These are phyloP conservation scores for Antechinus stuartii DNA, from an alignment of 2,113 vertebrate species.

Conservation along the genomic window DNA sequence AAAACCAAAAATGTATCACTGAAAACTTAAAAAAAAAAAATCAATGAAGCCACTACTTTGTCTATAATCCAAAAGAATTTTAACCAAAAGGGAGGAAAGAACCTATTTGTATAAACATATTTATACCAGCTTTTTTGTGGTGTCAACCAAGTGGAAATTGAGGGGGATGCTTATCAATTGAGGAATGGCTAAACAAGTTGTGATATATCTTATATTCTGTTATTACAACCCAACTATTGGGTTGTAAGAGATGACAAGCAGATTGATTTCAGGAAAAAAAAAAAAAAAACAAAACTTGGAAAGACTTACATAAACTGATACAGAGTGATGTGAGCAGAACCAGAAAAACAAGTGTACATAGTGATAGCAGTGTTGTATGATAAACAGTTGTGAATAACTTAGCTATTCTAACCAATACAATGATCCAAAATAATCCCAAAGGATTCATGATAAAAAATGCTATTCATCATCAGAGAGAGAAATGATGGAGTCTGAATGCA, in stretches of 20 bases:
- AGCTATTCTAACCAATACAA: not conserved
- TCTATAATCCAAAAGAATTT: not conserved
- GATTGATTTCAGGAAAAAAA: not conserved
- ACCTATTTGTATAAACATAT: not conserved
- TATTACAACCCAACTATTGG: not conserved
- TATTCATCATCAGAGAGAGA: not conserved
- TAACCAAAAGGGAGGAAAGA: not conserved
- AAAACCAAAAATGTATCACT: not conserved
- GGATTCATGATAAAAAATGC: not conserved
- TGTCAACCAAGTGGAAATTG: not conserved
- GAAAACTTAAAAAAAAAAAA: not conserved
- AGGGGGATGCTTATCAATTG: not conserved
- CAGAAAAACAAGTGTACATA: not conserved
- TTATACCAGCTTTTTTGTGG: not conserved
- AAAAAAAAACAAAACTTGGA: not conserved
- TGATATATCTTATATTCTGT: not conserved
- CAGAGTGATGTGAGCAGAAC: not conserved
- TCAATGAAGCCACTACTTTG: not conserved
- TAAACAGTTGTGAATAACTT: not conserved
- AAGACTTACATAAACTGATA: not conserved
- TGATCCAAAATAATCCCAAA: not conserved
- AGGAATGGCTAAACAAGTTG: not conserved
- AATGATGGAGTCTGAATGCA: not conserved
- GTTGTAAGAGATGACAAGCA: not conserved
- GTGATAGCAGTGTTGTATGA: not conserved